Percentiles rank a stretch among this genome's conserved stretches.
Conservation (phyloP, 2,113 vertebrate species). For the Ramphastos sulfuratus region DNA sequence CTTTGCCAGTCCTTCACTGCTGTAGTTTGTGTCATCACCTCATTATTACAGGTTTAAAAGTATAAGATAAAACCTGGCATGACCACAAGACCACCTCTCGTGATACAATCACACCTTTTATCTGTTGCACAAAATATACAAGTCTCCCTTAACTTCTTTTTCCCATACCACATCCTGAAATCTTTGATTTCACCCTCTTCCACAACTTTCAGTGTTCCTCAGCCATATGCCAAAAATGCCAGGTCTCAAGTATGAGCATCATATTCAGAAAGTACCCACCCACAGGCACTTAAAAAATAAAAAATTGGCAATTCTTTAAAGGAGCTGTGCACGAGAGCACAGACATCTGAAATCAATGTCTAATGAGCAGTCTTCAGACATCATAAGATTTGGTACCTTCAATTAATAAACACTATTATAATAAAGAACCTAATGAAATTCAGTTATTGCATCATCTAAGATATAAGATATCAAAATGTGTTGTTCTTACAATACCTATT, state of each 20-base stretch:
- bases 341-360: neutral
- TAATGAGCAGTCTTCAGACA: neutral
- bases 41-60: neutral
- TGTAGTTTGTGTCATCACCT: neutral
- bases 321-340: neutral
- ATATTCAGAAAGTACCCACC: slow-evolving; percentile 14
- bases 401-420: slow-evolving; percentile 1
- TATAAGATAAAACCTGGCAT: neutral
- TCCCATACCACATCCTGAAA: neutral
- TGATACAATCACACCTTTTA: neutral
- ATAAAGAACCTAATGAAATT: neutral
- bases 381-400: neutral
- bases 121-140: neutral
- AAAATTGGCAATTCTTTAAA: neutral
- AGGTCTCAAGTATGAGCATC: slow-evolving; percentile 17
- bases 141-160: neutral
- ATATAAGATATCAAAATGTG: slow-evolving; percentile 10
- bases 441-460: slow-evolving; percentile 47
- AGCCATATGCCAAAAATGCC: neutral
- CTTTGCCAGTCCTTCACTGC: neutral
- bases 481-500: neutral
- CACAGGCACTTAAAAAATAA: neutral
- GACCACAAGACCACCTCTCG: neutral
- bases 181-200: neutral
- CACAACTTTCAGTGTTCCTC: neutral